Evolutionary conservation across 2,797 vertebrate species (phyloP).

Genomic region (Helostoma temminkii): DNA sequence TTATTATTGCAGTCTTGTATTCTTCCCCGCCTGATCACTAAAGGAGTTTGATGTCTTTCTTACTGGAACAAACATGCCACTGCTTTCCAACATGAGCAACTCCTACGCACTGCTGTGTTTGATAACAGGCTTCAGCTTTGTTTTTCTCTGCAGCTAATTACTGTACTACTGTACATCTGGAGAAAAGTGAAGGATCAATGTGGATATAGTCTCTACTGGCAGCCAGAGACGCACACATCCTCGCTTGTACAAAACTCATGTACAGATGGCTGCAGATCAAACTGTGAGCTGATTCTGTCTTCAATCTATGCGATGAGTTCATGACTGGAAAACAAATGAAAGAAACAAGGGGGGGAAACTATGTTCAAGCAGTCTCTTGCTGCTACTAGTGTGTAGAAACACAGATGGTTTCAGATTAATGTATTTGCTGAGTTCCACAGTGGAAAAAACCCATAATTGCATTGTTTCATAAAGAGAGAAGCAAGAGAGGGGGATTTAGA

Average conservation of each 20-base stretch:
- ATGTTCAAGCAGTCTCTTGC: constrained; percentile 36
- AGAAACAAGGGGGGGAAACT: constrained; percentile 1
- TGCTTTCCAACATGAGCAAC: constrained; percentile 19
- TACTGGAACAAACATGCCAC: constrained; percentile 23
- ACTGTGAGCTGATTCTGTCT: constrained; percentile 51
- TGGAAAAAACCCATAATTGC: constrained; percentile 33
- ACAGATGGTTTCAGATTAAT: constrained; percentile 67
- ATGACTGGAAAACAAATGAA: constrained; percentile 52
- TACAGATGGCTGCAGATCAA: constrained; percentile 64
- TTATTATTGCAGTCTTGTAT: neutral
- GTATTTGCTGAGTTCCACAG: constrained; percentile 51
- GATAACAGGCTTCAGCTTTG: constrained; percentile 47
- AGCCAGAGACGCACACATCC: constrained; percentile 26
- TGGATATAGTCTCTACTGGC: constrained; percentile 25
- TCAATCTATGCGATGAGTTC: constrained; percentile 47
- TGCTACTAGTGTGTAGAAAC: constrained; percentile 24
- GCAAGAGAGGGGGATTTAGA: constrained; percentile 8
- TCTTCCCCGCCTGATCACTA: neutral
- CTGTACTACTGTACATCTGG: constrained; percentile 59
- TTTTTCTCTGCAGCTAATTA: constrained; percentile 62
- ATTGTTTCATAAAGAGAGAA: constrained; percentile 50
- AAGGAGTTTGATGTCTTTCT: constrained; percentile 6
- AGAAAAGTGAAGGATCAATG: constrained; percentile 48
- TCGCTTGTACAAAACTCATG: constrained; percentile 20
- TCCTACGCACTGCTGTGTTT: constrained; percentile 26